Conservation (phyloP, 2,797 vertebrate species). For the Gadopsis marmoratus region DNA sequence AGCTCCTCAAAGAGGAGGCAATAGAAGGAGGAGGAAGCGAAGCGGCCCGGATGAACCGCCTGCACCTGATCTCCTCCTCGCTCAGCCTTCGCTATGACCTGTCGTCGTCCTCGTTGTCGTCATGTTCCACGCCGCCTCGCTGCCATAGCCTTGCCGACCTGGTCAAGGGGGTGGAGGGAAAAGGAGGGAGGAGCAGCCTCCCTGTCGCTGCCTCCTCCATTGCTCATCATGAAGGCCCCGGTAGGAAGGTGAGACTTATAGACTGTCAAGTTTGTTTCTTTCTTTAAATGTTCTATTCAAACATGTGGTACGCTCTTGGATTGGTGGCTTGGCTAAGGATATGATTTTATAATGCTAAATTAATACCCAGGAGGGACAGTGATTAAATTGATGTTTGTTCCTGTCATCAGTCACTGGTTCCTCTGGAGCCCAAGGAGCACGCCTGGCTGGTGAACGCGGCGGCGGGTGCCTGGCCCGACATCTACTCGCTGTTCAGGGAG, state of each 20-base stretch:
- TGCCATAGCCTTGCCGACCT: slow-evolving; percentile 64
- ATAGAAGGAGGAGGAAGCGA: slow-evolving; percentile 39
- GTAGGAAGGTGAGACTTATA: slow-evolving; percentile 61
- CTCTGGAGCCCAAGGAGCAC: slow-evolving; percentile 89
- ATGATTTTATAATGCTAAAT: not conserved
- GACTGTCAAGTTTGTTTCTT: not conserved
- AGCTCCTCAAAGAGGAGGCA: slow-evolving; percentile 66
- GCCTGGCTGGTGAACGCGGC: slow-evolving; percentile 92
- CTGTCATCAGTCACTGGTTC: slow-evolving; percentile 75
- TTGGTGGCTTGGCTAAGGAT: not conserved
- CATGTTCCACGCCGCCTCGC: slow-evolving; percentile 68
- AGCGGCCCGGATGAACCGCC: slow-evolving; percentile 71
- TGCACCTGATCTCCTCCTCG: slow-evolving; percentile 80
- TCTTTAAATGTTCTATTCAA: not conserved
- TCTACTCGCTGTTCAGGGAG: slow-evolving; percentile 88
- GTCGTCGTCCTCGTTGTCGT: slow-evolving; percentile 73
- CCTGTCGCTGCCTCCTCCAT: not conserved
- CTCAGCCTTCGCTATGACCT: slow-evolving; percentile 73
- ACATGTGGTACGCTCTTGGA: not conserved
- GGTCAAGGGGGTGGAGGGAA: slow-evolving; percentile 1
- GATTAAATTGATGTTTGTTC: not conserved
- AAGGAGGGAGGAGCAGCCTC: slow-evolving; percentile 21
- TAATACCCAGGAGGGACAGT: not conserved
- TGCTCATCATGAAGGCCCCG: slow-evolving; percentile 37
- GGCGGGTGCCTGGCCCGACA: slow-evolving; percentile 86